These are phyloP conservation scores for Palythoa grandis DNA, from an alignment of 92 coral and sea anemone species.

Conservation along the genomic window DNA sequence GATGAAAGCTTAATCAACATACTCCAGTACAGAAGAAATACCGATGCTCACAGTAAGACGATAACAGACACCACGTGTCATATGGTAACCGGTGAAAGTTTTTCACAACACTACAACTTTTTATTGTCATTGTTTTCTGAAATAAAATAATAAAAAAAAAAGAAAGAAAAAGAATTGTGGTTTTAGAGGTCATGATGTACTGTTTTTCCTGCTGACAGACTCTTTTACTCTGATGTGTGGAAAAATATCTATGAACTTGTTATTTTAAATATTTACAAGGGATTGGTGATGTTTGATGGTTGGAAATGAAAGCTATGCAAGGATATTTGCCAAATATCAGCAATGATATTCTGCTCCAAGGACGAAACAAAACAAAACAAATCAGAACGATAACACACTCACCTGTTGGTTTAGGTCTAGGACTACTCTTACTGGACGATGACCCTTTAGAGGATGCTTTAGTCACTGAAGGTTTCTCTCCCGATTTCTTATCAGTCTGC, in stretches of 20 bases:
- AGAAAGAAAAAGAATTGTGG: no score
- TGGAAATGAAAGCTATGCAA: background rate
- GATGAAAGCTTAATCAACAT: background rate
- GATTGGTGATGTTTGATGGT: no score
- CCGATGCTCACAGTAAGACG: background rate
- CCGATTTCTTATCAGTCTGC: constrained; percentile 71
- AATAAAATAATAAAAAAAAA: no score
- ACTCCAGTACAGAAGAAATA: background rate
- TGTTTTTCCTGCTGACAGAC: no score
- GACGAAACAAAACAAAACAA: background rate
- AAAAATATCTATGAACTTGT: no score
- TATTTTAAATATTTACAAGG: no score
- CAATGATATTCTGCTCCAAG: background rate
- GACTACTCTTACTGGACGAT: constrained; percentile 59
- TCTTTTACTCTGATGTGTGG: no score
- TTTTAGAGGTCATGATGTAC: no score
- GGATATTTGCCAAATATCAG: background rate
- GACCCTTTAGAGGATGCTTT: constrained; percentile 49
- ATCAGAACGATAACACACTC: background rate
- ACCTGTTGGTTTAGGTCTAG: constrained; percentile 68
- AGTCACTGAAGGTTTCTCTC: constrained; percentile 57
- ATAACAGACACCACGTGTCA: background rate
- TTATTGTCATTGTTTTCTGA: no score
- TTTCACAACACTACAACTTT: no score
- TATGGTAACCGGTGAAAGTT: background rate